A percentile compares a stretch with the other conserved stretches of the same genome.
Evolutionary conservation across 2,113 vertebrate species (phyloP).

Genomic region (Arenaria interpres): DNA sequence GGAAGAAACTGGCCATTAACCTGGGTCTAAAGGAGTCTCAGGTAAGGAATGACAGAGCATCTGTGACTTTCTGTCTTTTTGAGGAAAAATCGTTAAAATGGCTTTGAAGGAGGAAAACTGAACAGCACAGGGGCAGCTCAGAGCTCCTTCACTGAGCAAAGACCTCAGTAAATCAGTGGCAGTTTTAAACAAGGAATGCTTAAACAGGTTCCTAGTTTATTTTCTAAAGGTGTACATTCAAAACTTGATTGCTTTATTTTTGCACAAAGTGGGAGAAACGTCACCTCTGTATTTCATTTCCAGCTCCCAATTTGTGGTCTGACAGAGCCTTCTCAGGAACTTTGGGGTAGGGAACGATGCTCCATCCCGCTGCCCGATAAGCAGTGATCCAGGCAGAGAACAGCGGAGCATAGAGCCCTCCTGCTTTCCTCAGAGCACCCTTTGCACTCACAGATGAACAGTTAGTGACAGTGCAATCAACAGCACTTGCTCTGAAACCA

Average conservation of each 20-base stretch:
- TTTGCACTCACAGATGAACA: not conserved
- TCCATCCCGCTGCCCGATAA: not conserved
- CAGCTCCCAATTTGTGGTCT: not conserved
- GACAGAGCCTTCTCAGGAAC: not conserved
- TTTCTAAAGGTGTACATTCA: not conserved
- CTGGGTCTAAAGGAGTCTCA: conserved; percentile 95
- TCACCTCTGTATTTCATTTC: not conserved
- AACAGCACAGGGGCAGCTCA: not conserved
- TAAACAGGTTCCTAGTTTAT: not conserved
- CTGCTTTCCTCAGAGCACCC: not conserved
- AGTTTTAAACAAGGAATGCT: not conserved
- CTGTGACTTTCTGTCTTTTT: not conserved
- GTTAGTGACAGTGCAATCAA: not conserved
- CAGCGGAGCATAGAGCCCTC: not conserved
- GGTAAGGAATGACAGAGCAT: conserved; percentile 75
- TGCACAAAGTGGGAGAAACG: not conserved
- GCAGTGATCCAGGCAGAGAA: not conserved
- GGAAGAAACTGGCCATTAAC: conserved; percentile 89
- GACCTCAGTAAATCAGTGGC: not conserved
- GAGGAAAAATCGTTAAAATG: conserved; percentile 1
- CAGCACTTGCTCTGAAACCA: not conserved
- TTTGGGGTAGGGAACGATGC: not conserved
- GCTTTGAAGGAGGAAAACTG: not conserved
- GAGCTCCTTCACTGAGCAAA: not conserved
- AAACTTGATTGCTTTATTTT: not conserved